Conservation (phyloP, 2,797 vertebrate genomes). For the Lagocephalus sceleratus region DNA sequence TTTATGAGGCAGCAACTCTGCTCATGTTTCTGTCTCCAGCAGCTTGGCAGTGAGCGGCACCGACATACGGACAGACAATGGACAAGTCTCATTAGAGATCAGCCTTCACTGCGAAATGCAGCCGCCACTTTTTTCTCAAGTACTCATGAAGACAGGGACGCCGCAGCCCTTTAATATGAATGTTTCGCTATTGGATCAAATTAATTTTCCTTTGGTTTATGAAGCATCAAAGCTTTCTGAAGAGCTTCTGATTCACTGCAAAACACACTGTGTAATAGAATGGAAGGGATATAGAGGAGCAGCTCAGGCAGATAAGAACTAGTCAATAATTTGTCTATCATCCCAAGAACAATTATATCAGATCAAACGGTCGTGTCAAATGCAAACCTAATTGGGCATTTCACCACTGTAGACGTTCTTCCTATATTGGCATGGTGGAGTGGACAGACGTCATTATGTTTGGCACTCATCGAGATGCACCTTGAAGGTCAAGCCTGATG, state of each 20-base stretch:
- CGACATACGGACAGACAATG: conserved; percentile 59
- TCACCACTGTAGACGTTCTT: conserved; percentile 34
- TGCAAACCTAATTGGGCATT: conserved; percentile 48
- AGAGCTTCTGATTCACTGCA: conserved; percentile 30
- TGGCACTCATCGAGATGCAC: conserved; percentile 65
- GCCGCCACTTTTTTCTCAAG: conserved; percentile 26
- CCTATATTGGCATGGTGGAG: conserved; percentile 22
- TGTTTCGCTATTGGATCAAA: conserved; percentile 35
- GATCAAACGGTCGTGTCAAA: conserved; percentile 42
- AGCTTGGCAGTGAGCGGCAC: conserved; percentile 52
- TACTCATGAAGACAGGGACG: conserved; percentile 32
- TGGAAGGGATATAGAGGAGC: conserved; percentile 11
- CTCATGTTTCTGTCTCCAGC: conserved; percentile 46
- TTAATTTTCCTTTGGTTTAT: conserved; percentile 41
- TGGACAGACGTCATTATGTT: conserved; percentile 61
- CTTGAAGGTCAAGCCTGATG: conserved; percentile 79
- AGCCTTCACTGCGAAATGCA: conserved; percentile 31
- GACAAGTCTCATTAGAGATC: conserved; percentile 54
- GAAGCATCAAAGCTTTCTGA: conserved; percentile 35
- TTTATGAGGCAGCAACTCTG: conserved; percentile 57
- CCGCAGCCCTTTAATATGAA: conserved; percentile 36
- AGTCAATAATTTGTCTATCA: conserved; percentile 32
- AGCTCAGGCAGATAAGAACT: conserved; percentile 7
- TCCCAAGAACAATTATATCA: conserved; percentile 35
- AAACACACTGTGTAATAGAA: conserved; percentile 35